Conservation (phyloP, 2,113 vertebrate species). For the Toxotes jaculatrix region DNA sequence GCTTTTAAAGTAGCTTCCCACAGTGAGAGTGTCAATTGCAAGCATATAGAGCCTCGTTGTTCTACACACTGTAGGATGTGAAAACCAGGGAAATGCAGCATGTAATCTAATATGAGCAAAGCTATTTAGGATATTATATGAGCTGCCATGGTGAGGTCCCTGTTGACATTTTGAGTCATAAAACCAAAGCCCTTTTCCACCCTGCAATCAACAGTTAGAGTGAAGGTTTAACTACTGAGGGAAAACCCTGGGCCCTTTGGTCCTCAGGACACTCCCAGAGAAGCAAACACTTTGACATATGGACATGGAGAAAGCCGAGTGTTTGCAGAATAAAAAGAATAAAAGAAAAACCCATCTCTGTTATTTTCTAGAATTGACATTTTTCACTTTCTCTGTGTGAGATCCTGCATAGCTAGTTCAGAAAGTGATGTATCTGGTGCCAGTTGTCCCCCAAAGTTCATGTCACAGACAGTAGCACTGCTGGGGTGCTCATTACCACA, state of each 20-base stretch:
- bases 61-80: constrained; percentile 66
- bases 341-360: not conserved
- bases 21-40: constrained; percentile 50
- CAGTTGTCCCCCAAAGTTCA: not conserved
- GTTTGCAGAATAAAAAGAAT: not conserved
- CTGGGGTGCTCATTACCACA: constrained; percentile 38
- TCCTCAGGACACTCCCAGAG: constrained; percentile 33
- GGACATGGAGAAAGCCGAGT: constrained; percentile 3
- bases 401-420: constrained; percentile 1
- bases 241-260: constrained; percentile 11
- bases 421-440: not conserved
- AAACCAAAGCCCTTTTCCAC: constrained; percentile 66
- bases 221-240: constrained; percentile 64
- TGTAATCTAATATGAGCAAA: constrained; percentile 77
- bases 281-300: constrained; percentile 38
- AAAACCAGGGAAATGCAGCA: constrained; percentile 63
- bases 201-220: constrained; percentile 71
- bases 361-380: constrained; percentile 28
- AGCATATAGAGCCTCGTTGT: constrained; percentile 67
- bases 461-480: constrained; percentile 6
- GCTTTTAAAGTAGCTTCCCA: constrained; percentile 72
- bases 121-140: constrained; percentile 77
- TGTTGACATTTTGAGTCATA: constrained; percentile 60
- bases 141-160: constrained; percentile 66
- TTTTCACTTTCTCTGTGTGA: constrained; percentile 18